Evolutionary conservation across 2,113 vertebrate genomes (phyloP).

Genomic region (Gasterosteus nipponicus): DNA sequence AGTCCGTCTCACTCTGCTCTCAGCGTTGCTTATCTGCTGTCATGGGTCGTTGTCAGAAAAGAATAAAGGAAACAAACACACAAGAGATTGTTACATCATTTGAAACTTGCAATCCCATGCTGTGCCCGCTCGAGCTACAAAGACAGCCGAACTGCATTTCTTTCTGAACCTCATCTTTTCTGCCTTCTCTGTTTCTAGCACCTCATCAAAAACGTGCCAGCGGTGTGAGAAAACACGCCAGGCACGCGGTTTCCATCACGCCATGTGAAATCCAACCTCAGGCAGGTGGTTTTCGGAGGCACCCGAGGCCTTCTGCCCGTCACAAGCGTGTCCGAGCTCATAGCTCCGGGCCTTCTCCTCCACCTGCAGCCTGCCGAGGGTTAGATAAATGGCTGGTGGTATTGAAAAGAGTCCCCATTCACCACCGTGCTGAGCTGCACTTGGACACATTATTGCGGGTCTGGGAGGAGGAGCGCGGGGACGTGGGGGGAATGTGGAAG

Average conservation of each 20-base stretch:
- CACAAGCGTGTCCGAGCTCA: slow-evolving; percentile 23
- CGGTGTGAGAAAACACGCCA: slow-evolving; percentile 34
- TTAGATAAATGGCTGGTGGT: slow-evolving; percentile 69
- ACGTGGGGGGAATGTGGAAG: slow-evolving; percentile 56
- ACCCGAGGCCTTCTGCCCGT: slow-evolving; percentile 15
- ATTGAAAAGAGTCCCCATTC: slow-evolving; percentile 58
- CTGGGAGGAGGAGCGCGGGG: slow-evolving; percentile 51
- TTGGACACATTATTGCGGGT: slow-evolving; percentile 63
- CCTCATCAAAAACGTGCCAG: slow-evolving; percentile 33
- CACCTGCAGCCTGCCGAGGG: slow-evolving; percentile 53
- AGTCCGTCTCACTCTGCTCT: slow-evolving; percentile 24
- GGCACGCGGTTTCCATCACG: slow-evolving; percentile 22
- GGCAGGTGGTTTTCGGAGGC: slow-evolving; percentile 40
- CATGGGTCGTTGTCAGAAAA: slow-evolving; percentile 44
- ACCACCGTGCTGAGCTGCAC: slow-evolving; percentile 55
- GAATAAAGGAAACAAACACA: not conserved
- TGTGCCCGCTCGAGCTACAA: not conserved
- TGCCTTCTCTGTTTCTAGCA: slow-evolving; percentile 2
- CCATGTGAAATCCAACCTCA: slow-evolving; percentile 39
- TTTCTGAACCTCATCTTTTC: slow-evolving; percentile 25
- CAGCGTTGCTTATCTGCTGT: slow-evolving; percentile 39
- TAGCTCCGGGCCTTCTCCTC: slow-evolving; percentile 36
- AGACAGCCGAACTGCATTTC: slow-evolving; percentile 6
- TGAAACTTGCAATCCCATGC: not conserved
- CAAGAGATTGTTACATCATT: not conserved